Evolutionary conservation across 2,113 vertebrate genomes (phyloP).

Genomic region (Panurus biarmicus): DNA sequence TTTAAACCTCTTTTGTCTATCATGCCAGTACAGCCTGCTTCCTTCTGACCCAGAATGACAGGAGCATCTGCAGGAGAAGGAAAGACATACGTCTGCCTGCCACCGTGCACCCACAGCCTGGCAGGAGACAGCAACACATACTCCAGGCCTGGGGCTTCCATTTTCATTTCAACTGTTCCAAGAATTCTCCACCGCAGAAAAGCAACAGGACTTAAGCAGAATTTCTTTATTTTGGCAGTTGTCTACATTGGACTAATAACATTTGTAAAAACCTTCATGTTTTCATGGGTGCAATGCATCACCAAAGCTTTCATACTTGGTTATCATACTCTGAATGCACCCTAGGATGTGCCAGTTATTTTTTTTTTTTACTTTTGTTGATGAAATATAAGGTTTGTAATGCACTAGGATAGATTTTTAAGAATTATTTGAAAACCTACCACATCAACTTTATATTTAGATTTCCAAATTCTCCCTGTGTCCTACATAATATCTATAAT

Average conservation of each 20-base stretch:
- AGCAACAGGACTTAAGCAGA: background rate
- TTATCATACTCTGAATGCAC: background rate
- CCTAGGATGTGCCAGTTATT: background rate
- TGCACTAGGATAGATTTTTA: background rate
- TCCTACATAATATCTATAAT: background rate
- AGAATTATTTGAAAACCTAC: background rate
- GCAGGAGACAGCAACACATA: background rate
- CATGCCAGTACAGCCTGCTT: background rate
- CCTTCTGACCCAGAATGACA: background rate
- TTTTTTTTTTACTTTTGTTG: background rate
- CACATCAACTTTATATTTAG: background rate
- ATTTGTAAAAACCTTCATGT: background rate
- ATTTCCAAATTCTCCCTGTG: background rate
- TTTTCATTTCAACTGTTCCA: background rate
- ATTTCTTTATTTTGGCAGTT: background rate
- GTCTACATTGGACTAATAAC: background rate
- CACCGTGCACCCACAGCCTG: background rate
- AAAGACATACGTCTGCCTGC: background rate
- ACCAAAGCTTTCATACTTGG: background rate
- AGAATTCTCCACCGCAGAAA: background rate
- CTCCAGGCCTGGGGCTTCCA: background rate
- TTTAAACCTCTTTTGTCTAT: background rate
- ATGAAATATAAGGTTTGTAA: background rate
- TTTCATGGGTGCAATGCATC: background rate
- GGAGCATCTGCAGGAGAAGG: conserved; percentile 7